Evolutionary conservation across 2,888 invertebrate species (phyloP), one percentile per base, ranked within the genome.

Genomic region (Chrysodeixis includens): DNA sequence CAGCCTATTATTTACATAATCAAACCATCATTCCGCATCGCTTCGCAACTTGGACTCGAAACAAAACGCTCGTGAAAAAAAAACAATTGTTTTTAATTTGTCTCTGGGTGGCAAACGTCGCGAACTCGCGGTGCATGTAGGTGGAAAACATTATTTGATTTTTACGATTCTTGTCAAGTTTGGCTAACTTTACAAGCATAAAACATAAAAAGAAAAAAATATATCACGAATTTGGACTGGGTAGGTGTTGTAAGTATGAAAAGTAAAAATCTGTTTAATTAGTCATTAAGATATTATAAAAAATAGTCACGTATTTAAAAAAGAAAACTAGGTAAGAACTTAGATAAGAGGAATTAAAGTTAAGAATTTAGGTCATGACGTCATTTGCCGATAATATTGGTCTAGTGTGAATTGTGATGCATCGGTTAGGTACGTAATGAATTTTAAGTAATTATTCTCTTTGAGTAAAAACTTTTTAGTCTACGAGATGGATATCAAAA

Each of bases 1-100:
- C 78, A 83, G 76, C 72, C 83, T 76, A 83, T 82, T 85, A 87
- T 86, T 90, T 88, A 87, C 87, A 88, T 88, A 88, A 89, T 88
- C 87, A 85, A 82, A 79, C 82, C 83, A 90, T 90, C 86, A 87
- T 92, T 90, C 88, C 90, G 91, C 91, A 84, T 86, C 89, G 84
- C 79, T 89, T 86, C 83, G 74, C 82, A 86, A 80, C 81, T 83
- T 83, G 78, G 79, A 67, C 55, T 73, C 57, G 53, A 68, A 62
- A 67, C 61, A 52, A 72, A 70, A 74, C 52, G 30, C 35, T 59
- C 69, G 69, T 76, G n/a, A 62, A 69, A 74, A 76, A 66, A 76
- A 56, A 64, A 53, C 57, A 62, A 69, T 51, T 63, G 49, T 51
- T 75, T 69, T 61, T 60, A 58, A 65, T 59, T 35, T 35, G 8